A percentile compares a stretch with the other conserved stretches of the same genome.
Evolutionary conservation across 2,888 invertebrate species (phyloP).

Genomic region (Mythimna loreyi): DNA sequence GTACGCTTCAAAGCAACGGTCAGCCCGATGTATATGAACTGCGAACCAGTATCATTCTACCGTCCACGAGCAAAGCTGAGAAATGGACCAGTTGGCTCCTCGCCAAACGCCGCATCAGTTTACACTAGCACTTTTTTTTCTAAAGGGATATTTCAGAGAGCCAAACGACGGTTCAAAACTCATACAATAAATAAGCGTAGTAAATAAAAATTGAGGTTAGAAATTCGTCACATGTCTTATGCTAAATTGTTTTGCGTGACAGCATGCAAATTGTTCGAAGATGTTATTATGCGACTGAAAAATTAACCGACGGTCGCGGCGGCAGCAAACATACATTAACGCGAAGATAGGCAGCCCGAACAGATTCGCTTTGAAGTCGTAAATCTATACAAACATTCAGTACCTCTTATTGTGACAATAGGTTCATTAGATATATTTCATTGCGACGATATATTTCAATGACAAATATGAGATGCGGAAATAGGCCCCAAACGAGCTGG

Average conservation of each 20-base stretch:
- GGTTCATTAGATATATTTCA: conserved; percentile 48
- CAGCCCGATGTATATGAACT: conserved; percentile 84
- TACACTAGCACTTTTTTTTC: conserved; percentile 73
- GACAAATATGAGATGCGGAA: conserved; percentile 85
- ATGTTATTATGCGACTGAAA: conserved; percentile 76
- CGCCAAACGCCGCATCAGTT: conserved; percentile 78
- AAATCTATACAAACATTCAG: conserved; percentile 42
- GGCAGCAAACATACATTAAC: conserved; percentile 64
- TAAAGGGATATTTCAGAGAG: conserved; percentile 76
- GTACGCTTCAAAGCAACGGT: conserved; percentile 84
- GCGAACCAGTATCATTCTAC: conserved; percentile 86
- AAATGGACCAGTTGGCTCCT: conserved; percentile 85
- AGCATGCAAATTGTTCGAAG: conserved; percentile 80
- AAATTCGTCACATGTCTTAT: conserved; percentile 83
- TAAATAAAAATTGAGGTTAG: conserved; percentile 80
- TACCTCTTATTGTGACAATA: conserved; percentile 49
- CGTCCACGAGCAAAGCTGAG: conserved; percentile 78
- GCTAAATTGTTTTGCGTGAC: conserved; percentile 83
- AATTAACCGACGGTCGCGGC: conserved; percentile 73
- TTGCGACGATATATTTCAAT: conserved; percentile 71
- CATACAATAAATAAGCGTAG: conserved; percentile 72
- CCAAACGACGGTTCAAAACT: conserved; percentile 71
- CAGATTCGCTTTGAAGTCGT: conserved; percentile 40
- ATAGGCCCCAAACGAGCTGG: conserved; percentile 74
- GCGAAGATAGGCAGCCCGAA: conserved; percentile 35